phyloP scores from a whole-genome alignment of 1,140 invertebrate genomes.

The Bombyx mandarina region DNA sequence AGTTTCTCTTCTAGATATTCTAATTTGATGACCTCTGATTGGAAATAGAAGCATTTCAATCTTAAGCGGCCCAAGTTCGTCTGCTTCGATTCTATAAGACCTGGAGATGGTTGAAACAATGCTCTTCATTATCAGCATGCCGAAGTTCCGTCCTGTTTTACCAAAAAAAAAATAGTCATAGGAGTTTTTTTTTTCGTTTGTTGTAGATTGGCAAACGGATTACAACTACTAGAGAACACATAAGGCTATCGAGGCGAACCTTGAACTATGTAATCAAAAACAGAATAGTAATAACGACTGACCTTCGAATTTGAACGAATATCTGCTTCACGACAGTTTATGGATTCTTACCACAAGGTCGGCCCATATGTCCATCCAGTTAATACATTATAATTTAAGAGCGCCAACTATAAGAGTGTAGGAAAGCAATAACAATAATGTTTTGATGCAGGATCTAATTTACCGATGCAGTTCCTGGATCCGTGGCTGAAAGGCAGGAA shows the following conservation, averaged over 20 bases:
- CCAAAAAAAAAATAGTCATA: neutral
- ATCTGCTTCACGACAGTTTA: no score
- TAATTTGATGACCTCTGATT: conserved; percentile 42
- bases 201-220: no score
- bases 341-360: no score
- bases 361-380: no score
- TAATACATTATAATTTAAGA: no score
- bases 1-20: conserved; percentile 25
- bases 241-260: no score
- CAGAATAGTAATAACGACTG: no score
- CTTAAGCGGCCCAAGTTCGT: conserved; percentile 38
- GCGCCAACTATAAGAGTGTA: neutral
- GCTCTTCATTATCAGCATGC: conserved; percentile 51
- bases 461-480: conserved; percentile 75
- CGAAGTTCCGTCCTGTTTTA: conserved; percentile 41
- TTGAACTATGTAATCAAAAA: no score
- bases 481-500: conserved; percentile 76
- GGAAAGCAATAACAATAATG: neutral
- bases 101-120: conserved; percentile 42
- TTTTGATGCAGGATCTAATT: neutral
- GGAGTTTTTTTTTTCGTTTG: no score
- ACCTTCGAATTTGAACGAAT: no score
- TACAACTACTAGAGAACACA: no score
- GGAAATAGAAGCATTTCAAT: conserved; percentile 50
- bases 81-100: conserved; percentile 35